Base-by-base conservation (phyloP, 1,140 invertebrate species). In the Cryptotermes secundus region DNA sequence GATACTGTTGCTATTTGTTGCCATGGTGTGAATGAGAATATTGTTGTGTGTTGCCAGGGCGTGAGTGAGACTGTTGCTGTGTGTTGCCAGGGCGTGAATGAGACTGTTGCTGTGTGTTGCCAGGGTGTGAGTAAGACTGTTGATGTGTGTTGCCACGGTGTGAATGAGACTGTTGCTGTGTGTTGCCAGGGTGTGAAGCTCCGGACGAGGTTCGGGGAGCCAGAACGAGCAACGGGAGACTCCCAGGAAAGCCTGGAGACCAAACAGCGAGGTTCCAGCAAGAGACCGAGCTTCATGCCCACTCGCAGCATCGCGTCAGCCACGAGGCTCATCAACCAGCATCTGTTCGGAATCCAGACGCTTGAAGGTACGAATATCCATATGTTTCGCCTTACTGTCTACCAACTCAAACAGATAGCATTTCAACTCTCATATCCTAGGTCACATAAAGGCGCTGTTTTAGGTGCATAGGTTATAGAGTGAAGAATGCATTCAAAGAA, bases 301-400 rank as follows among this genome's bases (percentile, higher is more conserved):
- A 91, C 92, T 53, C 93, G 92, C 89, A 93, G 93, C 87, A 89
- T 95, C 85, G 93, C 92, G 86, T 94, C 94, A 85, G 94, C 94
- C 83, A 94, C 94, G 80, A 92, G 94, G 86, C 91, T 95, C 84
- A 93, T 95, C 87, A 95, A 95, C 90, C 94, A 95, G 87, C 94
- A 95, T 90, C 91, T 95, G 86, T 94, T 95, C 88, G 93, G 94
- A 83, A 89, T 93, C 34, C 92, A 93, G 86, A 91, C 91, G 87
- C 89, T 91, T 83, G 91, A 90, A 87, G 89, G 91, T 87, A 88
- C 90, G 53, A 19, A n/a, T n/a, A n/a, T n/a, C 45, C 22, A 19
- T 3, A 49, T 49, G 16, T 19, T 3, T 19, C 3, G 9, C 16
- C 45, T 22, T 49, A 19, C 45, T 19, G 19, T 16, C 19, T 49